Percentiles rank a stretch among this genome's conserved stretches.
phyloP scores from a whole-genome alignment of 1,140 invertebrate genomes.

The Tetragonula clypearis region DNA sequence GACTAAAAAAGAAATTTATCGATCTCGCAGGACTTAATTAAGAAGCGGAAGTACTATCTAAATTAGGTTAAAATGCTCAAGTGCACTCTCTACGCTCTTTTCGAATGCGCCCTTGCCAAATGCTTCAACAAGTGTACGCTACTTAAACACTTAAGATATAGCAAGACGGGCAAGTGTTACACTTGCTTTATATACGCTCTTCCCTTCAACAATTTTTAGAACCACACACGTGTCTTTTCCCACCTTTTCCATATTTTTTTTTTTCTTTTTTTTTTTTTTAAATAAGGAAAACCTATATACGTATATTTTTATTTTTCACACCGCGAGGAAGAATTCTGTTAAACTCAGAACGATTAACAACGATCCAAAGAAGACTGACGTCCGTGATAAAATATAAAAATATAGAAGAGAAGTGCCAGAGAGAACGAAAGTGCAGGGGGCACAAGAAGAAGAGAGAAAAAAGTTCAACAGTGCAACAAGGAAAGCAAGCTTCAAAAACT shows the following conservation, averaged over 20 bases:
- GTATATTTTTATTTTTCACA: not conserved
- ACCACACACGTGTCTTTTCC: not conserved
- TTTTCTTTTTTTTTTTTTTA: not conserved
- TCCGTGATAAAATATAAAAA: too few species aligned
- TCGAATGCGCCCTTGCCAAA: not conserved
- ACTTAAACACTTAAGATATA: conserved; percentile 11
- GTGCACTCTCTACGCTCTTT: not conserved
- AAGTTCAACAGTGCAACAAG: too few species aligned
- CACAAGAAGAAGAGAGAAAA: too few species aligned
- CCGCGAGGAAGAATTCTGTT: not conserved
- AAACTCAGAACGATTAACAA: not conserved
- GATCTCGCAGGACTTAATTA: not conserved
- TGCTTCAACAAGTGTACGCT: not conserved
- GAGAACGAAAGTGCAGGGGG: too few species aligned
- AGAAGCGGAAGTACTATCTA: not conserved
- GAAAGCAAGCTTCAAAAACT: too few species aligned
- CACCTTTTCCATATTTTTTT: not conserved
- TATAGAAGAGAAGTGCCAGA: too few species aligned
- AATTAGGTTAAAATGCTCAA: not conserved
- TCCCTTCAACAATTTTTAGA: not conserved
- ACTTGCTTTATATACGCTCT: not conserved
- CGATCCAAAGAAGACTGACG: too few species aligned
- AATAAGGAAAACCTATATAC: too few species aligned
- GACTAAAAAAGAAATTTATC: not conserved
- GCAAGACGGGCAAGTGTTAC: not conserved